Percentiles rank a stretch among this genome's conserved stretches.
Conservation (phyloP, 2,888 invertebrate genomes). For the Dryomyza anilis region DNA sequence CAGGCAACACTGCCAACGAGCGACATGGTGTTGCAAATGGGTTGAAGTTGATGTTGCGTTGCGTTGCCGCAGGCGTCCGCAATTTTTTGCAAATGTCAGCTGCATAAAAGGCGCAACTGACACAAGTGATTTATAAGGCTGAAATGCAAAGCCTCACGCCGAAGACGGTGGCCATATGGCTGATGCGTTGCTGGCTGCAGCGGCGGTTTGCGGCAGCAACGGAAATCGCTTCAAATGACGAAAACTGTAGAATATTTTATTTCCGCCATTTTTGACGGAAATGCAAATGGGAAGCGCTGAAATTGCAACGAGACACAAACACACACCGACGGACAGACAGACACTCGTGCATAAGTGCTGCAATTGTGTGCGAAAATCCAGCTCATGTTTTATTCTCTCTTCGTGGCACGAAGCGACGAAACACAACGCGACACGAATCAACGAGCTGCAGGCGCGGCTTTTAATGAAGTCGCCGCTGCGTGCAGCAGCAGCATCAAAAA, state of each 20-base stretch:
- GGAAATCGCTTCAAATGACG: slow-evolving; percentile 33
- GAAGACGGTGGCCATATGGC: slow-evolving; percentile 25
- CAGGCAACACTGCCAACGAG: not conserved
- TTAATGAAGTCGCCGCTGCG: no score
- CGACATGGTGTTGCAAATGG: not conserved
- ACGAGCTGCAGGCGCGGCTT: not conserved
- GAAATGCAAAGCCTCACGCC: no score
- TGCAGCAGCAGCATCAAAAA: no score
- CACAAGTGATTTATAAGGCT: no score
- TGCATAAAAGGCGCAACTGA: no score
- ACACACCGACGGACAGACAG: not conserved
- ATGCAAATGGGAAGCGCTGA: slow-evolving; percentile 32
- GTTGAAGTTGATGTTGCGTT: not conserved
- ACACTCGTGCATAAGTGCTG: not conserved
- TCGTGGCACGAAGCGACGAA: not conserved
- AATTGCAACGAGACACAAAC: not conserved
- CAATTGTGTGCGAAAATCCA: not conserved
- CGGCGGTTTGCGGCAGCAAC: slow-evolving; percentile 13
- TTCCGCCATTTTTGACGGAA: slow-evolving; percentile 35
- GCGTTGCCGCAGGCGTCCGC: not conserved
- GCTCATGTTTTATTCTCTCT: not conserved
- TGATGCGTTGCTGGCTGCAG: not conserved
- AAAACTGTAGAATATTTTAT: slow-evolving; percentile 32
- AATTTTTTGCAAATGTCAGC: no score
- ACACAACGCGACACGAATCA: not conserved